Conservation (phyloP, 2,797 vertebrate species). For the Sebastes diploproa region DNA sequence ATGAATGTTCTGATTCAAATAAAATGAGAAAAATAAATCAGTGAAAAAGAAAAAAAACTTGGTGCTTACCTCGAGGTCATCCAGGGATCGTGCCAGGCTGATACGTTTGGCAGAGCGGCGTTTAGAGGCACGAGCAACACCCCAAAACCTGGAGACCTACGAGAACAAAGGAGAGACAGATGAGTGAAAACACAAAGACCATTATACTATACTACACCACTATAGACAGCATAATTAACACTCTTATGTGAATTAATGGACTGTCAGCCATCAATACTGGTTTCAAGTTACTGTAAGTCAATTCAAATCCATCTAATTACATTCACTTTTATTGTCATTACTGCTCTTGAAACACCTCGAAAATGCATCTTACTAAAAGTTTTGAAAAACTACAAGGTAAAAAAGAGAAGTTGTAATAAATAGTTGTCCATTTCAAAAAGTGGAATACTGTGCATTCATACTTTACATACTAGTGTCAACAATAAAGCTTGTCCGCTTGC, state of each 20-base stretch:
- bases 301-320: background rate
- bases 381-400: background rate
- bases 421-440: background rate
- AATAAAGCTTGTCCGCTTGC: background rate
- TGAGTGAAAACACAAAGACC: background rate
- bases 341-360: background rate
- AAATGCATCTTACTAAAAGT: background rate
- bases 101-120: conserved; percentile 89
- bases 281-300: background rate
- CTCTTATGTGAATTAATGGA: background rate
- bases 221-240: background rate
- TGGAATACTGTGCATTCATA: background rate
- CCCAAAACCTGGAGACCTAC: conserved; percentile 85
- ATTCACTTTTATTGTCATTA: background rate
- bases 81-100: conserved; percentile 92
- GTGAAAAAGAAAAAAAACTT: background rate
- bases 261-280: background rate
- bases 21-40: background rate
- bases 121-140: conserved; percentile 81
- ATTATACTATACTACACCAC: background rate
- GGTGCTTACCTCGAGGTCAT: conserved; percentile 92
- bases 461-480: background rate
- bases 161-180: background rate
- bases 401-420: background rate
- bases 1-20: background rate